phyloP scores from a whole-genome alignment of 2,888 invertebrate species.

The Biston betularia region DNA sequence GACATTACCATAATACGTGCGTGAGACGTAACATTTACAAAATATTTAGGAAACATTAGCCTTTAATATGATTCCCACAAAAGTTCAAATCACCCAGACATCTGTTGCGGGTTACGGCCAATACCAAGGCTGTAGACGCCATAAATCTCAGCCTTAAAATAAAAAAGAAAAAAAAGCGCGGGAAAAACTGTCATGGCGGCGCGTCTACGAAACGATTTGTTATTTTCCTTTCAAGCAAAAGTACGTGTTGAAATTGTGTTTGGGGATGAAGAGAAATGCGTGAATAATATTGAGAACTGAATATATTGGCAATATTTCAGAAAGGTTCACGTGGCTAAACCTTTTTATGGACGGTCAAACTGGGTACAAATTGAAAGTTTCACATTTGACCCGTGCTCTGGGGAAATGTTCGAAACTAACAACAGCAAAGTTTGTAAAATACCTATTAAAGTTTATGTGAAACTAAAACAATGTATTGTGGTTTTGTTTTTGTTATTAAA shows the following conservation, averaged over 20 bases:
- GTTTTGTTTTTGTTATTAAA: not conserved
- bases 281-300: slow-evolving; percentile 46
- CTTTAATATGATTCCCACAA: slow-evolving; percentile 43
- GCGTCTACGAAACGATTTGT: slow-evolving; percentile 52
- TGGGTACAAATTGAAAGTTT: slow-evolving; percentile 29
- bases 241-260: slow-evolving; percentile 48
- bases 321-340: slow-evolving; percentile 32
- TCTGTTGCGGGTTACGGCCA: slow-evolving; percentile 61
- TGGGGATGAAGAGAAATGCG: slow-evolving; percentile 38
- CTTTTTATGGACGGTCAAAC: slow-evolving; percentile 31
- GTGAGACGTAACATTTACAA: slow-evolving; percentile 28
- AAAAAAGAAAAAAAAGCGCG: slow-evolving; percentile 45
- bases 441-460: not conserved
- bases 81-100: slow-evolving; percentile 53
- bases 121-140: slow-evolving; percentile 57
- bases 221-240: slow-evolving; percentile 56
- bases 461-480: not conserved
- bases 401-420: slow-evolving; percentile 18
- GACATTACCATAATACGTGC: slow-evolving; percentile 23
- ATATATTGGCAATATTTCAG: slow-evolving; percentile 44
- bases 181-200: slow-evolving; percentile 59
- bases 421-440: not conserved
- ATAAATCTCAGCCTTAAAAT: slow-evolving; percentile 63
- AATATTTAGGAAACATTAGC: slow-evolving; percentile 43
- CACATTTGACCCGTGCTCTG: slow-evolving; percentile 9